Base-by-base conservation (phyloP, 2,113 vertebrate species). In the Sinocyclocheilus anshuiensis region DNA sequence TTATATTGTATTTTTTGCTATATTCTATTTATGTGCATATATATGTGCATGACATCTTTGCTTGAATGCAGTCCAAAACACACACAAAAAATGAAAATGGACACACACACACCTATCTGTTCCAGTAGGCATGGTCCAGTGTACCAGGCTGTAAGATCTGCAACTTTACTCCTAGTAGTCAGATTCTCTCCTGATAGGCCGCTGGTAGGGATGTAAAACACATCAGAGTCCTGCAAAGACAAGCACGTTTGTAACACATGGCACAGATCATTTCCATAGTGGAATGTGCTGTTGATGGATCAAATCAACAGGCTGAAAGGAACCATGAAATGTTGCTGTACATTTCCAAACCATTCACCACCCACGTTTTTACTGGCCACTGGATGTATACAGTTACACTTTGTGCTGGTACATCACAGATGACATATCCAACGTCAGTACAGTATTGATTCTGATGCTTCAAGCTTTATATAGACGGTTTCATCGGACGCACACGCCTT, bases 151-250 rank as follows among this genome's bases (percentile, higher is more conserved):
- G 93, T 97, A 77, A 99, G 96, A 69, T 96, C 94, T 81, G 94
- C 89, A 39, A 95, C 95, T 83, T 95, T 93, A 91, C 97, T 90
- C 89, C 91, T 96, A 85, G 93, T 94, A 67, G 94, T 90, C 67
- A 99, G 94, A 93, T 99, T 99, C 93, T 99, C 97, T 88, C 98
- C 98, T 80, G 97, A 97, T 82, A 99, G 95, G 74, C 98, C 98
- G 87, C 98, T 99, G 8, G 97, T 98, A 74, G 98, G 98, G 90
- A 99, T 92, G 93, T 96, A 98, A 93, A 94, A 97, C 65, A 99
- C 97, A 92, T 99, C 98, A 36, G 95, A 96, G 50, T 99, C 98
- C 98, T 99, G 89, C 45, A 90, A 90, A 88, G 83, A 91, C 88
- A 86, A 77, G 42, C 39, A 16, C 0, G 7, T 16, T 65, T 42